Base-by-base conservation (phyloP, 2,888 invertebrate species). In the Drosophila borborema region DNA sequence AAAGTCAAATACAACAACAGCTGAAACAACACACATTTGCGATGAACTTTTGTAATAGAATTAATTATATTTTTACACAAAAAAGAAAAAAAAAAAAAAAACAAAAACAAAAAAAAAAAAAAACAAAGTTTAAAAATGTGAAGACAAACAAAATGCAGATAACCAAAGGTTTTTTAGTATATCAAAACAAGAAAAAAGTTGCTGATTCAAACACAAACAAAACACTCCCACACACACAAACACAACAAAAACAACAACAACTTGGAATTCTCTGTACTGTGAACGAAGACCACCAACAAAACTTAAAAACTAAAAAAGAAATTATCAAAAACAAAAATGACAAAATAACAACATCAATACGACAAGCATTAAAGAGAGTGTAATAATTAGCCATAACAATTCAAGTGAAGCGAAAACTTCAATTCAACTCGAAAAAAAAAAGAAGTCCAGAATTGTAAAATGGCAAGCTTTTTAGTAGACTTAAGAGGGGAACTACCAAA, bases 91-190 rank as follows among this genome's bases (percentile, higher is more conserved):
- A 60, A 53, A 71, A 34, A 38, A 16, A 82, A 79, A 1, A 20
- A 20, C 20, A 20, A 71, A 55, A 72, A 48, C 67, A 36, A 40
- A 7, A 85, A 79, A 71, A 55, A 72, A 67, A 72, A 61, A 68
- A 65, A 64, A 56, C 70, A 69, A 64, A 46, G 49, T 53, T 51
- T 31, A 64, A 56, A 76, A 76, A 81, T 64, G 77, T 80, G 76
- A 77, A 88, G 76, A 83, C 67, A 78, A 72, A 56, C 62, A 67
- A 51, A 81, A 82, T 82, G 84, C 84, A 82, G 66, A 77, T 64
- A 88, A 85, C 85, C 85, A 85, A 85, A 85, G 85, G 85, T 79
- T 85, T 85, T 82, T 85, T 81, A 85, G 86, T 86, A 83, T 85
- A 85, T 76, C 78, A 76, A 74, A 74, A 59, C 40, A 61, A 58